Base-by-base conservation (phyloP, 2,797 vertebrate genomes). In the Falco berigora region DNA sequence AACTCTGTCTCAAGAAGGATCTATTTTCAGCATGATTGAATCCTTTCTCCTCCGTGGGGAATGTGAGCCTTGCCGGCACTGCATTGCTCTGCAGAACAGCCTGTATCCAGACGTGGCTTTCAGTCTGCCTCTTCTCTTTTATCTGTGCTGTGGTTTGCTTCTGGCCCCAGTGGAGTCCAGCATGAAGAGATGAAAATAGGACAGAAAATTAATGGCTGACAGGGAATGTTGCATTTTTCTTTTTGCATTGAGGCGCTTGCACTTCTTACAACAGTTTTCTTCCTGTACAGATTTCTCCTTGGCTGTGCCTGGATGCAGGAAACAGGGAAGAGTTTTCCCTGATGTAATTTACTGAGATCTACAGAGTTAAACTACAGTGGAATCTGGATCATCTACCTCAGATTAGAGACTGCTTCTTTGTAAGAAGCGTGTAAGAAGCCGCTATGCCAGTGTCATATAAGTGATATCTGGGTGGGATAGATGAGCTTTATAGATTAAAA, bases 11-110 rank as follows among this genome's bases (percentile, higher is more conserved):
- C 71, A 87, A 87, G 94, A 68, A 81, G 38, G 52, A 53, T 77
- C 86, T 96, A 94, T 97, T 96, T 97, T 91, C 52, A 91, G 89
- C 56, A 80, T 0, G 1, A 32, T 61, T 55, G 83, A 92, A 86
- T 86, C 92, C 81, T 74, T 72, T 85, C 52, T 97, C 72, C 78
- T 87, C 61, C 40, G 0, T 10, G 55, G 44, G 86, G 67, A 94
- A 96, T 79, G 78, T 66, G 44, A 2, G 13, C 53, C 73, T 74
- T 84, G 76, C 64, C 0, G 3, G 73, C 62, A 67, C 19, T 0
- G 2, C 34, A 12, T 73, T 66, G 34, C 74, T 79, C 46, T 40
- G 77, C 88, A 67, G 90, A n/a, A 71, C 74, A 91, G 44, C 47
- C 92, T 82, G 79, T 86, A 30, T 69, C 77, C 78, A 86, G 81